phyloP scores from a whole-genome alignment of 1,140 invertebrate species.

The Scylla paramamosain region DNA sequence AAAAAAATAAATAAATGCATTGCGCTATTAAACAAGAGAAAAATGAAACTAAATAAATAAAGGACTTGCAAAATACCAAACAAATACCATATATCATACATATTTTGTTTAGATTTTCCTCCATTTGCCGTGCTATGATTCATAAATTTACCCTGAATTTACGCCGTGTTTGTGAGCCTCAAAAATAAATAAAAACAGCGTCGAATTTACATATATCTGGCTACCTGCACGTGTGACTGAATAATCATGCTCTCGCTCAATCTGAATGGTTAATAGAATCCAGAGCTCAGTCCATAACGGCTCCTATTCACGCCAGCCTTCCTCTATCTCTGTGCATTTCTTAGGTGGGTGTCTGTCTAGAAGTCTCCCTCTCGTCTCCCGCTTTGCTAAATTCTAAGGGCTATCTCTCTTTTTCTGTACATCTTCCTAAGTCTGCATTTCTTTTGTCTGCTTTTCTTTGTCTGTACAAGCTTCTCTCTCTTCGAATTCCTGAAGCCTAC shows the following conservation, averaged over 20 bases:
- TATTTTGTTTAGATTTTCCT: neutral
- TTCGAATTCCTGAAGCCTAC: no score
- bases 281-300: neutral
- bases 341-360: no score
- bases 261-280: neutral
- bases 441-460: no score
- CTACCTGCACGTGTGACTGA: neutral
- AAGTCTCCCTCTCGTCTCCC: no score
- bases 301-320: no score
- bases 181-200: neutral
- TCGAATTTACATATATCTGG: neutral
- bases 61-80: neutral
- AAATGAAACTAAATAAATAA: neutral
- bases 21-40: no score
- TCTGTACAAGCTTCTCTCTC: no score
- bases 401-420: no score
- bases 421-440: no score
- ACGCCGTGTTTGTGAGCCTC: neutral
- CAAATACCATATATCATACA: neutral
- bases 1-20: neutral
- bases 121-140: neutral
- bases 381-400: no score
- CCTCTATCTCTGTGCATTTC: no score
- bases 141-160: neutral
- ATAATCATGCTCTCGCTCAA: neutral